Evolutionary conservation across 2,113 vertebrate genomes (phyloP).

Genomic region (Urocynchramus pylzowi): DNA sequence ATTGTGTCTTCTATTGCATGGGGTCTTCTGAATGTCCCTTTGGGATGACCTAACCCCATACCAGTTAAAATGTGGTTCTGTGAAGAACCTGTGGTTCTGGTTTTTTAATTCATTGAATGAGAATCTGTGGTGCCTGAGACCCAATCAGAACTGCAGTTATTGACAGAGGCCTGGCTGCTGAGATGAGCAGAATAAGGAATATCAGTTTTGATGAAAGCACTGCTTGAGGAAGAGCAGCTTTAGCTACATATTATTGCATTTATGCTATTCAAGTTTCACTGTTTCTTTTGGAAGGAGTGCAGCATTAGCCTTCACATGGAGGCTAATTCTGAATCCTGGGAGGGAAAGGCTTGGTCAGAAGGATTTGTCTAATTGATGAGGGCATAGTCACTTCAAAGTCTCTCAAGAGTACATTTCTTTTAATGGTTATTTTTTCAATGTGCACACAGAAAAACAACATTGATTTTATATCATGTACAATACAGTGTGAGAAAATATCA

Average conservation of each 20-base stretch:
- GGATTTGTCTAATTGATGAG: not conserved
- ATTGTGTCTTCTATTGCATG: fast-evolving
- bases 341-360: not conserved
- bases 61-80: not conserved
- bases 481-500: not conserved
- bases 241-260: not conserved
- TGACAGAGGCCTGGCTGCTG: not conserved
- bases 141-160: not conserved
- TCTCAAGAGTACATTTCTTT: not conserved
- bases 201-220: not conserved
- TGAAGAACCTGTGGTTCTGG: no score
- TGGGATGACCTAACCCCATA: not conserved
- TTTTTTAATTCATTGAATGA: not conserved
- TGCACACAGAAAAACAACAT: not conserved
- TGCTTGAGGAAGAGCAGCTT: not conserved
- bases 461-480: not conserved
- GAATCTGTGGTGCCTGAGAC: not conserved
- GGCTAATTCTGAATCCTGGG: not conserved
- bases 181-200: not conserved
- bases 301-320: not conserved
- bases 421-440: not conserved
- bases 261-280: not conserved
- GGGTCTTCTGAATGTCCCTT: not conserved
- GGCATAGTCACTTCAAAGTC: not conserved
- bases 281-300: not conserved